Conservation (phyloP, 2,797 vertebrate genomes). For the Esox masquinongy region DNA sequence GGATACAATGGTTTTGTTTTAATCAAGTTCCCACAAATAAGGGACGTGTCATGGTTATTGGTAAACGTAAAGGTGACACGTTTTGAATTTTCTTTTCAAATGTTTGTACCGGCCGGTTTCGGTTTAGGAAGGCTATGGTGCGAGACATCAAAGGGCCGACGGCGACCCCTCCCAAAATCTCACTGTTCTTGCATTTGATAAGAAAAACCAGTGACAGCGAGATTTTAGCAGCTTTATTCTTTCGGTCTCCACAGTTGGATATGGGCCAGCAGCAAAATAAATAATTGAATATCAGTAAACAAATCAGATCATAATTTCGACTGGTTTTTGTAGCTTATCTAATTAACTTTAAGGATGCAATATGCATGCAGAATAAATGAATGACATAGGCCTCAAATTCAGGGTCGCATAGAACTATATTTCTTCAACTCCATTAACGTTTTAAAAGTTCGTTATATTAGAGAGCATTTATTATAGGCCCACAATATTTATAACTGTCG, state of each 20-base stretch:
- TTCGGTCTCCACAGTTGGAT: background rate
- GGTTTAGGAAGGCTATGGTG: slow-evolving; percentile 8
- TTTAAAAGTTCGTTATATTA: no score
- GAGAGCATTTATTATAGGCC: no score
- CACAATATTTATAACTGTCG: no score
- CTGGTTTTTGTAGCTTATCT: no score
- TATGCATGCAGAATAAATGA: no score
- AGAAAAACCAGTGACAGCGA: background rate
- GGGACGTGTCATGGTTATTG: background rate
- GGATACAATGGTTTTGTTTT: accelerated
- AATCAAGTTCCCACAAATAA: background rate
- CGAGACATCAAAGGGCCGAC: slow-evolving; percentile 45
- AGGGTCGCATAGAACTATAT: no score
- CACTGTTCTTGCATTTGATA: slow-evolving; percentile 27
- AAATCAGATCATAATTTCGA: background rate
- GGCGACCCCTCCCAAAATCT: slow-evolving; percentile 63
- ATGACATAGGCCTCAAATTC: no score
- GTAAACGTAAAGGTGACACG: slow-evolving; percentile 13
- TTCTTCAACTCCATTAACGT: no score
- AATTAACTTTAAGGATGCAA: no score
- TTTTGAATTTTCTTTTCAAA: slow-evolving; percentile 23
- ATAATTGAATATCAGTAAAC: background rate
- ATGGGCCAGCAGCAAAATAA: background rate
- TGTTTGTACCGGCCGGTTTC: slow-evolving; percentile 50
- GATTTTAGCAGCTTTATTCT: background rate